These are phyloP conservation scores for Poecilia picta DNA, from an alignment of 2,797 vertebrate genomes.

Conservation along the genomic window DNA sequence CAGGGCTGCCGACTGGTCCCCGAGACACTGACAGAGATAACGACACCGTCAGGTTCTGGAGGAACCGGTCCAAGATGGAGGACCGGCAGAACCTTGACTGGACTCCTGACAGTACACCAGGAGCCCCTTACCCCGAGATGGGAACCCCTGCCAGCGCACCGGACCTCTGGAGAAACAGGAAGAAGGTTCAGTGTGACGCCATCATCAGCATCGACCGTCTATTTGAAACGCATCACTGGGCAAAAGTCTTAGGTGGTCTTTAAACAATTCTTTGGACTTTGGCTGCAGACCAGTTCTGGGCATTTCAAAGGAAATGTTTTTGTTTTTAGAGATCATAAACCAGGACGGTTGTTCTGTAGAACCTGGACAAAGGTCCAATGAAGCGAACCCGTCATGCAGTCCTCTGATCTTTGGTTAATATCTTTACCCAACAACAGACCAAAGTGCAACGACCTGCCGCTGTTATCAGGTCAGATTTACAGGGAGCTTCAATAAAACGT, in stretches of 20 bases:
- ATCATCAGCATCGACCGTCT: not conserved
- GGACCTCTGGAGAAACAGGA: constrained; percentile 80
- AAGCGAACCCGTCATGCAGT: not conserved
- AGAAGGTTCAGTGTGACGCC: not conserved
- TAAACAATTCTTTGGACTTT: not conserved
- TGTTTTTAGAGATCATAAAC: not conserved
- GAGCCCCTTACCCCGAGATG: constrained; percentile 88
- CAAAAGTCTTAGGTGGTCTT: not conserved
- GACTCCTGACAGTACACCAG: not conserved
- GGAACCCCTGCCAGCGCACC: constrained; percentile 88
- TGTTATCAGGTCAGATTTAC: not conserved
- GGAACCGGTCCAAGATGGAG: not conserved
- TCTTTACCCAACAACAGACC: not conserved
- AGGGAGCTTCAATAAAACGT: not conserved
- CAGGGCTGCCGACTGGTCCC: constrained; percentile 93
- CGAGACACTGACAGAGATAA: constrained; percentile 85
- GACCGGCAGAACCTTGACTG: not conserved
- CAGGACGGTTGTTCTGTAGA: not conserved
- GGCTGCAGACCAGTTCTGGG: not conserved
- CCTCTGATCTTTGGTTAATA: not conserved
- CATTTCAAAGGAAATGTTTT: not conserved
- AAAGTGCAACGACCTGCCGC: not conserved
- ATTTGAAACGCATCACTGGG: not conserved
- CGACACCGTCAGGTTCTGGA: not conserved
- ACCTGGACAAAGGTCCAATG: not conserved